Evolutionary conservation across 2,113 vertebrate species (phyloP).

Genomic region (Proterorhinus semilunaris): DNA sequence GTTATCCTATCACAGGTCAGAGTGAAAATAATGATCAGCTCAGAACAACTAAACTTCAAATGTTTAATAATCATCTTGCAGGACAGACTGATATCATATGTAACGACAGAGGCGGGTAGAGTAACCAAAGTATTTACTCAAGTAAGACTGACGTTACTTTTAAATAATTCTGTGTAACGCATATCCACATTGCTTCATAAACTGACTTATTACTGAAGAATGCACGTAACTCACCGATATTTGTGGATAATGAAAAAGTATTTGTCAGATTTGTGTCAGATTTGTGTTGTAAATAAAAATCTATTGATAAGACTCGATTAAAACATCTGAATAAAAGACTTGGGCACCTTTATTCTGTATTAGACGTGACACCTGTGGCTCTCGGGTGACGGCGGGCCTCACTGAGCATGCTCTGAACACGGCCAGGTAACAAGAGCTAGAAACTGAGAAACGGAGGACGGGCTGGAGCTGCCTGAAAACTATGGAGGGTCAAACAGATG

Average conservation of each 20-base stretch:
- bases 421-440: conserved; percentile 55
- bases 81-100: no score
- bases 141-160: no score
- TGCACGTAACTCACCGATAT: neutral
- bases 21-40: neutral
- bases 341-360: neutral
- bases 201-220: neutral
- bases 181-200: neutral
- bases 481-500: neutral
- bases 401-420: conserved; percentile 62
- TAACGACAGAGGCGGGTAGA: no score
- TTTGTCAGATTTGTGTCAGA: neutral
- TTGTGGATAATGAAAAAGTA: neutral
- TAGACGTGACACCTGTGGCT: conserved; percentile 33
- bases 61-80: no score
- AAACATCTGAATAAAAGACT: neutral
- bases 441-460: conserved; percentile 6
- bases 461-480: conserved; percentile 6
- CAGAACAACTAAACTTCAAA: no score
- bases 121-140: no score
- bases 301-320: neutral
- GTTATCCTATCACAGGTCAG: neutral
- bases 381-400: conserved; percentile 62
- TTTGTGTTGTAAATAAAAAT: no score
- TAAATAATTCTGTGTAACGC: no score